A percentile compares a stretch with the other conserved stretches of the same genome.
Conservation (phyloP, 2,797 vertebrate genomes). For the Mormyrus hasselquistii region DNA sequence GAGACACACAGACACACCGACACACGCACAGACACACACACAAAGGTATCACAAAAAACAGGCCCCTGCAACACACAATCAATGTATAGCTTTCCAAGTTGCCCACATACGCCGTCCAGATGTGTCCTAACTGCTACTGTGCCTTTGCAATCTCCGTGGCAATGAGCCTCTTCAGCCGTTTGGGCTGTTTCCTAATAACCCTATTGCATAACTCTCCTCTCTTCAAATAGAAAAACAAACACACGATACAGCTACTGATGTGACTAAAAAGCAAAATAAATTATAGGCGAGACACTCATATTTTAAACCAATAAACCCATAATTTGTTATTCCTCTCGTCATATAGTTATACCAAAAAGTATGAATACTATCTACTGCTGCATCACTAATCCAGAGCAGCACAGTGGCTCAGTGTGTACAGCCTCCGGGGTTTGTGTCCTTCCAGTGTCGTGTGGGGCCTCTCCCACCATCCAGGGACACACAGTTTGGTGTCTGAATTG, state of each 20-base stretch:
- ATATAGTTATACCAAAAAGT: not conserved
- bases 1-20: not conserved
- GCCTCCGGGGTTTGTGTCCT: not conserved
- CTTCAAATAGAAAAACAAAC: not conserved
- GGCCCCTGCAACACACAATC: not conserved
- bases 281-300: not conserved
- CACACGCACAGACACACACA: not conserved
- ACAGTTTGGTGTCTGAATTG: not conserved
- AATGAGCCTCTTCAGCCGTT: not conserved
- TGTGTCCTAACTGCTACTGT: conserved; percentile 11
- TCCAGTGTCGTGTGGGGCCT: not conserved
- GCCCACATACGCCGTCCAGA: conserved; percentile 18
- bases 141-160: not conserved
- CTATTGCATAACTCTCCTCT: not conserved
- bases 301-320: not conserved
- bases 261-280: not conserved
- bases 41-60: not conserved
- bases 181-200: not conserved
- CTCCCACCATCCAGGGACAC: not conserved
- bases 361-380: not conserved
- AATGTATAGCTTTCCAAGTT: not conserved
- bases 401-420: not conserved
- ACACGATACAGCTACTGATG: not conserved
- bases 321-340: not conserved
- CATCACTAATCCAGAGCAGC: not conserved